Base-by-base conservation (phyloP, 2,888 invertebrate species). In the Adelognathus sp. region DNA sequence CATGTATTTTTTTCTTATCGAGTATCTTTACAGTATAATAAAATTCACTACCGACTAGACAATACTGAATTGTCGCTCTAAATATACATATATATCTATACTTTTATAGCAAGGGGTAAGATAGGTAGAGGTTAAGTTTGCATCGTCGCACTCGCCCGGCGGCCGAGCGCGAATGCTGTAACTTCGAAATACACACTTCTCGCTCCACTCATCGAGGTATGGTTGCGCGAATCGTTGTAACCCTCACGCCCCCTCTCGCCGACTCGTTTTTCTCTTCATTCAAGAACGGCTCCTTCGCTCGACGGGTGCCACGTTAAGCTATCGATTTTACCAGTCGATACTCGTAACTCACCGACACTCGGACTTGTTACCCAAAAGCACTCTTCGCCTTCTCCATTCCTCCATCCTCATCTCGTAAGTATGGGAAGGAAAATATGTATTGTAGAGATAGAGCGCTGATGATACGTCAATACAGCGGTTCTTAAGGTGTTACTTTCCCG, bases 201-300 rank as follows among this genome's bases (percentile, higher is more conserved):
- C 27, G 9, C 9, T 21, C 14, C n/a, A 3, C 21, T 41, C 14
- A 2, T 70, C 33, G 21, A 27, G 11, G 24, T 39, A 18, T 31
- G 58, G 16, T 46, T 54, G 71, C 29, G 74, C 39, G 61, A 58
- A 58, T 50, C 72, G 72, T 83, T 29, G 44, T 46, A 66, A 64
- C 61, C 52, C 58, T 77, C 61, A 52, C 36, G 69, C 70, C 60
- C 63, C 50, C 69, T 54, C 54, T 71, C 56, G 46, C 29, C 81
- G 79, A 82, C 78, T 73, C 75, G 70, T n/a, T 83, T 74, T 77
- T 81, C 75, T 82, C 82, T 83, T 80, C 79, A 79, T 54, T 76
- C 63, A 44, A 24, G 18, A 24, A 69, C 56, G 56, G 56, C 36
- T 39, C 31, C 54, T 70, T 60, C 63, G 24, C 66, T 67, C 72